Percentiles rank a stretch among this genome's conserved stretches.
Conservation (phyloP, 2,888 invertebrate genomes). For the Creontiades dilutus region DNA sequence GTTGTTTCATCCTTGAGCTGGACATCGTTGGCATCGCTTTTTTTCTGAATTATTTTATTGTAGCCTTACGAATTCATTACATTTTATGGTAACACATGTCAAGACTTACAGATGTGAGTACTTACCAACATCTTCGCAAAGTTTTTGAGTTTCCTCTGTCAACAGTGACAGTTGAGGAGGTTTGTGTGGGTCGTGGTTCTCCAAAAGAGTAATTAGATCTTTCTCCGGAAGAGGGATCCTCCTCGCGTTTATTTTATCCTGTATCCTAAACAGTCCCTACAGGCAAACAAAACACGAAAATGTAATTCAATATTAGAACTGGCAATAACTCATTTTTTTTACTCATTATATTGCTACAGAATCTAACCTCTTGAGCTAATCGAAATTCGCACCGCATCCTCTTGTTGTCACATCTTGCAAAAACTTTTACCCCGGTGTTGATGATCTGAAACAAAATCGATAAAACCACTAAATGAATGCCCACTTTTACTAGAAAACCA, state of each 20-base stretch:
- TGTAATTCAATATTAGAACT: no score
- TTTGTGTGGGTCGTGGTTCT: slow-evolving; percentile 87
- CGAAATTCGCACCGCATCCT: slow-evolving; percentile 92
- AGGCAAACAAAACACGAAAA: slow-evolving; percentile 69
- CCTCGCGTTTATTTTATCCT: slow-evolving; percentile 85
- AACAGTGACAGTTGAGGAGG: slow-evolving; percentile 88
- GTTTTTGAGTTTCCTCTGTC: slow-evolving; percentile 83
- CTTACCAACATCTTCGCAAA: slow-evolving; percentile 86
- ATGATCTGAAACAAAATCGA: slow-evolving; percentile 83
- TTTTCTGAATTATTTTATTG: no score
- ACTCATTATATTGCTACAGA: no score
- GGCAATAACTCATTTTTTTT: no score
- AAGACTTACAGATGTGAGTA: no score
- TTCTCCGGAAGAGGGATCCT: slow-evolving; percentile 85
- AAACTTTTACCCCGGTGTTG: slow-evolving; percentile 97
- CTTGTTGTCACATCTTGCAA: slow-evolving; percentile 95
- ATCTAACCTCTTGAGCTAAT: slow-evolving; percentile 89
- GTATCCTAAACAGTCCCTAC: slow-evolving; percentile 86
- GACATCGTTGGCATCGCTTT: no score
- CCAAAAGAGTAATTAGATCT: slow-evolving; percentile 88
- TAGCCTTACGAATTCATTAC: no score
- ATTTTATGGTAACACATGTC: no score
- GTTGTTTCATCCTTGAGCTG: no score
- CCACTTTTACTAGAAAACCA: no score
- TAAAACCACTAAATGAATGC: neutral